A percentile compares a stretch with the other conserved stretches of the same genome.
Conservation (phyloP, 2,888 invertebrate species). For the Pseudococcus longispinus region DNA sequence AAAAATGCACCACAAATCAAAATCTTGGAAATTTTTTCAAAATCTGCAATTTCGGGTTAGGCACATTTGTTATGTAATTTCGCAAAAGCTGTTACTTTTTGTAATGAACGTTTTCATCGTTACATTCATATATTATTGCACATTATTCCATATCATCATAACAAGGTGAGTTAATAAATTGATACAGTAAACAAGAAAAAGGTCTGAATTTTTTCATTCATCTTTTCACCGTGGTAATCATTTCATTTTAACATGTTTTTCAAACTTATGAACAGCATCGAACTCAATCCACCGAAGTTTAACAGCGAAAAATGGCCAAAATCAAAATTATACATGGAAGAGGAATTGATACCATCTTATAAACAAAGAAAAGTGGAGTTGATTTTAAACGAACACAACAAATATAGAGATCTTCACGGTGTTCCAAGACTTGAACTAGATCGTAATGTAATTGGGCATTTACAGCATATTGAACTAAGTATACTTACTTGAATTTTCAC, state of each 20-base stretch:
- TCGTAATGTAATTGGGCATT: conserved; percentile 28
- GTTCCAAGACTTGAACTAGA: conserved; percentile 13
- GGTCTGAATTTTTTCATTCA: too few species aligned
- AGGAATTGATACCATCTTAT: neutral
- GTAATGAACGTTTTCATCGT: neutral
- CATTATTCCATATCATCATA: neutral
- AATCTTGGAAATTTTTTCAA: too few species aligned
- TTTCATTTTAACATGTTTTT: too few species aligned
- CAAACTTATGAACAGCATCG: too few species aligned
- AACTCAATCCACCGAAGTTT: too few species aligned
- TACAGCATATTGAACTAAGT: neutral
- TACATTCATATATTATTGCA: neutral
- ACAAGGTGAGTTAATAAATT: neutral
- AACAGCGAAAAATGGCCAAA: neutral
- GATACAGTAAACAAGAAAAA: too few species aligned
- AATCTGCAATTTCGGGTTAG: too few species aligned
- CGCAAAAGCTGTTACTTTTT: neutral
- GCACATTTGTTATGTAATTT: neutral
- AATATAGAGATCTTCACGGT: conserved; percentile 16
- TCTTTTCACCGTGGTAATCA: too few species aligned
- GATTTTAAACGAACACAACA: conserved; percentile 40
- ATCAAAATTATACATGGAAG: neutral
- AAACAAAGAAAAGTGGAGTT: neutral
- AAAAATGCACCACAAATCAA: too few species aligned
- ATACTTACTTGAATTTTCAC: neutral